Evolutionary conservation across 2,113 vertebrate genomes (phyloP), one percentile per base, ranked within the genome.

Genomic region (Sorex fumeus): DNA sequence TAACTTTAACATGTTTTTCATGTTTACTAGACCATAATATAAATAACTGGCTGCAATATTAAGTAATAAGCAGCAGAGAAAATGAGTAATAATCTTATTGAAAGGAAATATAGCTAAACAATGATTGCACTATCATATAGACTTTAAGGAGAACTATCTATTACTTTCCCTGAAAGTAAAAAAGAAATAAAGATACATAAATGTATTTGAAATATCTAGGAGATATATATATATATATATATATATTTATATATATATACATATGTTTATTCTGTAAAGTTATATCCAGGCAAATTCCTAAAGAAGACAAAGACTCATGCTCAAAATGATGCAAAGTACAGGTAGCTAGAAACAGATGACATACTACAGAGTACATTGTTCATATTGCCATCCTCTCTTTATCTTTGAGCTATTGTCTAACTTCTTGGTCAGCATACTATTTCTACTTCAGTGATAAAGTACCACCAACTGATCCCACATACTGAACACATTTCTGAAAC

Each of bases 1-100:
- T 62, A 45, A 62, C 94, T 81, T 85, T n/a, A 72, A 50, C 27
- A 53, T 84, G n/a, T 72, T 95, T 84, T 90, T 36, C 40, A 62
- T 76, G 36, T 76, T 69, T 83, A 53, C 11, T 82, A 50, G 67
- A 53, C 60, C 82, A 36, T 60, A 91, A 81, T 50, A 12, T 67
- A 85, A 69, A 81, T 89, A 72, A 82, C 32, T n/a, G 27, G 72
- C 3, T 85, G 28, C 53, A 25, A 80, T 86, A 30, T 53, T 64
- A 79, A 79, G 6, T 62, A 89, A 87, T 86, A 66, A 71, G 9
- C 70, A 40, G 78, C 36, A 86, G n/a, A 67, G 57, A 60, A 40
- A 27, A n/a, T 70, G 87, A 91, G 43, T 69, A 71, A 80, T 84
- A 90, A 72, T 53, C 1, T 11, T 85, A 19, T 21, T 85, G 50